Percentiles rank a stretch among this genome's conserved stretches.
phyloP scores from a whole-genome alignment of 1,140 invertebrate species.

The Sitobion miscanthi region DNA sequence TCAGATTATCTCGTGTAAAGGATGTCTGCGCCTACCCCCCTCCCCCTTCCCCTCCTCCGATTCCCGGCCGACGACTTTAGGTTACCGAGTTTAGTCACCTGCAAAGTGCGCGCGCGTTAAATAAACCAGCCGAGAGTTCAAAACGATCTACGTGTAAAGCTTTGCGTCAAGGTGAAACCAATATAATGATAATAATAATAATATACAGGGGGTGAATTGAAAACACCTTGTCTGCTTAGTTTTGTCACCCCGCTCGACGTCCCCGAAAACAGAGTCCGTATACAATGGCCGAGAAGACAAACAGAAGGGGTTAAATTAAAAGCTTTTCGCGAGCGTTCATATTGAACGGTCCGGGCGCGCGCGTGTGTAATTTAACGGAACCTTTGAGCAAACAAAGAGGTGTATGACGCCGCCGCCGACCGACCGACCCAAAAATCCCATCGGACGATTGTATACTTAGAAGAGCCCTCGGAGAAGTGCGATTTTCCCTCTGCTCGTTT shows the following conservation, averaged over 20 bases:
- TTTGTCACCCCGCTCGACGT: neutral
- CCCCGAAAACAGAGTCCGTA: neutral
- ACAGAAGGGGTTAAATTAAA: slow-evolving; percentile 47
- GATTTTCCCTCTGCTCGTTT: neutral
- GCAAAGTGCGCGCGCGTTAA: neutral
- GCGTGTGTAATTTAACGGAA: slow-evolving; percentile 43
- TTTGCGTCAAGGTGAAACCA: neutral
- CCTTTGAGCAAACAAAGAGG: slow-evolving; percentile 32
- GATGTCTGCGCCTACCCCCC: neutral
- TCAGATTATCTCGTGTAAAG: slow-evolving; percentile 1
- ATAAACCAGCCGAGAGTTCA: neutral
- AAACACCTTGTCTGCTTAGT: neutral
- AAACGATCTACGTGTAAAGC: slow-evolving; percentile 16
- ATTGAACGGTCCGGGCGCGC: neutral
- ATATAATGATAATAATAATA: slow-evolving; percentile 11
- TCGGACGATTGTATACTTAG: slow-evolving; percentile 20
- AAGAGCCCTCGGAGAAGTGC: neutral
- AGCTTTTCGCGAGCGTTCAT: slow-evolving; percentile 10
- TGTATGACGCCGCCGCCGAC: neutral
- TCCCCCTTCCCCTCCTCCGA: no score
- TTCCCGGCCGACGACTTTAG: neutral
- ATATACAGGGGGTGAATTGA: neutral
- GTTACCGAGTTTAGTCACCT: neutral
- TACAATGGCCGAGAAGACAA: neutral
- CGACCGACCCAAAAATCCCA: slow-evolving; percentile 36